These are phyloP conservation scores for Aphodius sticticus DNA, from an alignment of 2,888 invertebrate genomes.

Conservation along the genomic window DNA sequence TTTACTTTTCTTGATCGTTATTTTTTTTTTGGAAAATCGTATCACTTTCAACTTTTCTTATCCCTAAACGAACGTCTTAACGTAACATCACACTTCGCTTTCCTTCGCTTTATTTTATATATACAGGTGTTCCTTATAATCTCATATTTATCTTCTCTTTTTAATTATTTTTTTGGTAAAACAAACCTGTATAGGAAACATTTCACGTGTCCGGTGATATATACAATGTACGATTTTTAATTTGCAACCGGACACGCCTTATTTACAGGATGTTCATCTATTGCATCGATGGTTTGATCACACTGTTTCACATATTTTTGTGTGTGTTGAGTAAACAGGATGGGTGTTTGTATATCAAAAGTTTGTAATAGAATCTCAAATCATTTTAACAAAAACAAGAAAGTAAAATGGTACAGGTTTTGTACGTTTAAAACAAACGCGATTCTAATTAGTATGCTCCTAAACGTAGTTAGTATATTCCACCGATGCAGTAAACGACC, in stretches of 20 bases:
- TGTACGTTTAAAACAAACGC: no score
- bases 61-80: conserved; percentile 4
- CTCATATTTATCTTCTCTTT: background rate
- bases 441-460: no score
- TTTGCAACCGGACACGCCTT: background rate
- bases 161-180: background rate
- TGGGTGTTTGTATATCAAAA: no score
- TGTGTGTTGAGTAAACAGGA: no score
- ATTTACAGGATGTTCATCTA: background rate
- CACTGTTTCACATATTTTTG: no score
- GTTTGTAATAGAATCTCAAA: no score
- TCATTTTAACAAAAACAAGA: no score
- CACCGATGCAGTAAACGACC: no score
- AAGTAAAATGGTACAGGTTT: no score
- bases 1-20: conserved; percentile 20
- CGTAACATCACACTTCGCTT: conserved; percentile 4
- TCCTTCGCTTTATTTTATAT: background rate
- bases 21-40: conserved; percentile 13
- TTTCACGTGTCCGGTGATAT: background rate
- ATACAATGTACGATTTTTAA: background rate
- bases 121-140: background rate
- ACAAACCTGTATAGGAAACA: background rate
- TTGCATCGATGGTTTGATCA: background rate
- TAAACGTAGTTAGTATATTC: no score
- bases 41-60: conserved; percentile 19